Conservation (phyloP, 2,113 vertebrate species). For the Egretta garzetta region DNA sequence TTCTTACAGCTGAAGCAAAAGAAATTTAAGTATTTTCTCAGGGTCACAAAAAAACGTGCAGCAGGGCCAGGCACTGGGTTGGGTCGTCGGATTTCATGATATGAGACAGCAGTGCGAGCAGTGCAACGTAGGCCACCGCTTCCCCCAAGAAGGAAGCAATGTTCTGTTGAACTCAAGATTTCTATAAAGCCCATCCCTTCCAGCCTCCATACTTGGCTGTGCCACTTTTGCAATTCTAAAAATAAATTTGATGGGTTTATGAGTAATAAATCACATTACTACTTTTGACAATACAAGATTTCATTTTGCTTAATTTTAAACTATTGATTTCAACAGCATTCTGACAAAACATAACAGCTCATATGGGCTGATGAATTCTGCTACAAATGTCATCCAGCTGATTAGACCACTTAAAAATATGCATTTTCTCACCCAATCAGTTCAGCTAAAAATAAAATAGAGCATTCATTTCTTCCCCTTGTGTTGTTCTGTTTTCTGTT, state of each 20-base stretch:
- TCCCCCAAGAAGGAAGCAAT: not conserved
- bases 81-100: not conserved
- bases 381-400: not conserved
- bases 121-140: rapidly evolving
- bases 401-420: not conserved
- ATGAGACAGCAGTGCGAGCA: not conserved
- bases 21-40: not conserved
- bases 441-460: not conserved
- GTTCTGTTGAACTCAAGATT: not conserved
- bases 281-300: not conserved
- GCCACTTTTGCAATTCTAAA: not conserved
- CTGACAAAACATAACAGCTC: not conserved
- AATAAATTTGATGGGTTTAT: not conserved
- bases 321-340: not conserved
- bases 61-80: not conserved
- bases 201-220: not conserved
- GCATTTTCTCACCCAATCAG: not conserved
- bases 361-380: not conserved
- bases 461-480: not conserved
- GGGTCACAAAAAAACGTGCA: rapidly evolving
- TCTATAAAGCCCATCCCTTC: not conserved
- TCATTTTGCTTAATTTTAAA: not conserved
- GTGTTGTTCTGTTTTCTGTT: not conserved
- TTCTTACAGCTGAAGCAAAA: not conserved
- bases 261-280: not conserved